Conservation (phyloP, 2,888 invertebrate species). For the Xestoiulus laeticollis region DNA sequence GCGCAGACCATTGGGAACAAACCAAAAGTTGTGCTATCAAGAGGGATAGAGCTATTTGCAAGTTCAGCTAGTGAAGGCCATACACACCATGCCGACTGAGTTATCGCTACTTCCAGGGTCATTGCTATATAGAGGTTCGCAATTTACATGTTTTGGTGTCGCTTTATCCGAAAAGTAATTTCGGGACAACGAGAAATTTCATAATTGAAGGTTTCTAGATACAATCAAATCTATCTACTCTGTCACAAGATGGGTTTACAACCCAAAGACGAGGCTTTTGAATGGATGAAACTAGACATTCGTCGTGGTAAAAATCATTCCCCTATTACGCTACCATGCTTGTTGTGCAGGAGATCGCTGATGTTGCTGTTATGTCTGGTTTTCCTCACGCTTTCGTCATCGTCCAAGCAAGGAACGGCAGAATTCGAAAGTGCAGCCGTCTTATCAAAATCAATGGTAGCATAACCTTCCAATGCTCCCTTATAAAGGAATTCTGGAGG, state of each 20-base stretch:
- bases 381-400: slow-evolving; percentile 64
- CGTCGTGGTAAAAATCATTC: slow-evolving; percentile 32
- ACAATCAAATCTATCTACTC: neutral
- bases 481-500: slow-evolving; percentile 65
- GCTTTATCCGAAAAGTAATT: neutral
- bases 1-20: too few species aligned
- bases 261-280: neutral
- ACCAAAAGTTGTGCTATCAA: too few species aligned
- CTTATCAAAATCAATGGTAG: slow-evolving; percentile 93
- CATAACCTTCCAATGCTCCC: slow-evolving; percentile 71
- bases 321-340: slow-evolving; percentile 48
- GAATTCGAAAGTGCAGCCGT: slow-evolving; percentile 88
- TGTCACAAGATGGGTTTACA: neutral
- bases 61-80: too few species aligned
- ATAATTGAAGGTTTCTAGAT: neutral
- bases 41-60: too few species aligned
- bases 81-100: too few species aligned
- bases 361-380: slow-evolving; percentile 55
- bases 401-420: slow-evolving; percentile 75
- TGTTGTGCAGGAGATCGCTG: slow-evolving; percentile 46
- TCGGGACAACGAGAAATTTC: neutral
- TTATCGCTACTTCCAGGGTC: too few species aligned
- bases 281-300: neutral
- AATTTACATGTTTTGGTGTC: too few species aligned
- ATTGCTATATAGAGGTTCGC: too few species aligned